These are phyloP conservation scores for Platycheirus rosarum DNA, from an alignment of 2,888 invertebrate genomes.

Conservation along the genomic window DNA sequence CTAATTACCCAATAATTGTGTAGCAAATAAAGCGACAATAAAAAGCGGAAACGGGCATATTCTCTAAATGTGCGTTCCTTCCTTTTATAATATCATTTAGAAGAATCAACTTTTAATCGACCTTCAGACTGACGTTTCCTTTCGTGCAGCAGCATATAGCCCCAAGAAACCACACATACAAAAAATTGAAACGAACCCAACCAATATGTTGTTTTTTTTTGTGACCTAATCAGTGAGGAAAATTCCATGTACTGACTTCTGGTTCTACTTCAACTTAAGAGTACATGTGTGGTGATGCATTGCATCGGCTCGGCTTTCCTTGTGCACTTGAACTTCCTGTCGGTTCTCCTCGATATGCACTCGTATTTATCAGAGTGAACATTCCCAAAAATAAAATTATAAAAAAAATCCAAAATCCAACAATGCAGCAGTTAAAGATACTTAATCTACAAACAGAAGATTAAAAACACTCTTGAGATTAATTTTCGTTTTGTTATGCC, in stretches of 20 bases:
- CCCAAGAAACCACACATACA: slow-evolving; percentile 2
- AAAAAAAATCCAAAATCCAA: slow-evolving; percentile 4
- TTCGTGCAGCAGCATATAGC: not conserved
- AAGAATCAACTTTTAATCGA: slow-evolving; percentile 36
- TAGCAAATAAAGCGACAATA: slow-evolving; percentile 58
- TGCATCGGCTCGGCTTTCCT: slow-evolving; percentile 16
- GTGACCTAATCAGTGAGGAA: slow-evolving; percentile 59
- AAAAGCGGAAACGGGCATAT: slow-evolving; percentile 53
- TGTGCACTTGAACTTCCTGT: slow-evolving; percentile 72
- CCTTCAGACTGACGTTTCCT: slow-evolving; percentile 62
- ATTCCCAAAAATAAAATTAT: slow-evolving; percentile 49
- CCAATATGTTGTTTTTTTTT: slow-evolving; percentile 8
- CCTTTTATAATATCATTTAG: slow-evolving; percentile 29
- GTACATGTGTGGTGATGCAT: slow-evolving; percentile 25
- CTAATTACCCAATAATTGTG: slow-evolving; percentile 57
- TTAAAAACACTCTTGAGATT: slow-evolving; percentile 12
- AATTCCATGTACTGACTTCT: slow-evolving; percentile 29
- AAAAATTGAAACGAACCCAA: not conserved
- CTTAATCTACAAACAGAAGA: slow-evolving; percentile 11
- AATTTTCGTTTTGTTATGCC: not conserved
- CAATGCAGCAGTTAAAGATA: slow-evolving; percentile 26
- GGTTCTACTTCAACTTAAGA: slow-evolving; percentile 1
- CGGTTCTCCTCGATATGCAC: slow-evolving; percentile 44
- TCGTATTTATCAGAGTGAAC: slow-evolving; percentile 43
- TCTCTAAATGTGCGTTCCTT: slow-evolving; percentile 11